phyloP scores from a whole-genome alignment of 2,888 invertebrate genomes.

The Trachelus troglodyta region DNA sequence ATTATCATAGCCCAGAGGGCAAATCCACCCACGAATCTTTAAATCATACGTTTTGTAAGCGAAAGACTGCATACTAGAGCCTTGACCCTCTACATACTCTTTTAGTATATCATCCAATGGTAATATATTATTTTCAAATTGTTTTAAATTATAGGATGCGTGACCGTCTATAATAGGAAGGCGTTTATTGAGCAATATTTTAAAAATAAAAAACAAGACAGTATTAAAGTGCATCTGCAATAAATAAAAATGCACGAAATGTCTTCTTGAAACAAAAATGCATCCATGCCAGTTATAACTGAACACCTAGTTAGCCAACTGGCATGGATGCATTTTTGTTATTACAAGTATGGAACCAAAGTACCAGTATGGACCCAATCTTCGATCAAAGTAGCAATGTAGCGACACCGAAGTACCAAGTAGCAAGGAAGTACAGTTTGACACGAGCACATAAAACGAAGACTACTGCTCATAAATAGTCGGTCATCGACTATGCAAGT shows the following conservation, averaged over 20 bases:
- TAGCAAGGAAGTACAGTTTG: no score
- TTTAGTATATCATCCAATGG: slow-evolving; percentile 33
- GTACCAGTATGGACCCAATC: no score
- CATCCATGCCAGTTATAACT: no score
- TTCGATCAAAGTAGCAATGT: no score
- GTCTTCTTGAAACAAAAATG: no score
- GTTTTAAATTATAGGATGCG: slow-evolving; percentile 54
- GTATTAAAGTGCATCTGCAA: no score
- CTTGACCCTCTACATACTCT: slow-evolving; percentile 6
- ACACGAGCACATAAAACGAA: neutral
- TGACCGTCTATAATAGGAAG: slow-evolving; percentile 33
- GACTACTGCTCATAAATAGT: slow-evolving; percentile 18
- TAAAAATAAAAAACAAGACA: no score
- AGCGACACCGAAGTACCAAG: no score
- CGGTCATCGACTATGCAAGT: slow-evolving; percentile 22
- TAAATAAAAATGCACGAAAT: no score
- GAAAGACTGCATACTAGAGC: neutral
- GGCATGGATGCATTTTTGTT: no score
- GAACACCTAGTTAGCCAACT: no score
- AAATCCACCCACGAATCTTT: slow-evolving; percentile 49
- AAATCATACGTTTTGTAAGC: slow-evolving; percentile 38
- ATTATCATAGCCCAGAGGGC: slow-evolving; percentile 23
- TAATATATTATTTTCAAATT: slow-evolving; percentile 51
- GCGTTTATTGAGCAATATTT: slow-evolving; percentile 1
- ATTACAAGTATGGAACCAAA: no score